Conservation (phyloP, 2,888 invertebrate species). For the Pilophorus perplexus region DNA sequence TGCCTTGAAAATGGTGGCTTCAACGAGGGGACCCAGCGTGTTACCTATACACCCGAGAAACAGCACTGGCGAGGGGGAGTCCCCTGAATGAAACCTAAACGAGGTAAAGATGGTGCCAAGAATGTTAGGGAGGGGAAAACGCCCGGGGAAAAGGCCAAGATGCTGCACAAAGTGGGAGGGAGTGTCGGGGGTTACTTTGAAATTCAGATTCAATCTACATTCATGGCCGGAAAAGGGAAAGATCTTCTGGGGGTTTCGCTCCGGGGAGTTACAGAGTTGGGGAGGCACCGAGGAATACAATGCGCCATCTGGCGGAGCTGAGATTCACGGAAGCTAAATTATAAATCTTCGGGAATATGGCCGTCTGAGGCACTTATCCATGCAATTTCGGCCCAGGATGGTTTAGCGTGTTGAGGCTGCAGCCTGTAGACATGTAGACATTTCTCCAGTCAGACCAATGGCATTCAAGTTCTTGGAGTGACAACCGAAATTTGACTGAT, state of each 20-base stretch:
- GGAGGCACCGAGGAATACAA: too few relatives aligned
- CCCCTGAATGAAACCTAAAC: not conserved
- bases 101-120: slow-evolving; percentile 17
- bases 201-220: slow-evolving; percentile 38
- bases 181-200: slow-evolving; percentile 14
- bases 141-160: not conserved
- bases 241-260: not conserved
- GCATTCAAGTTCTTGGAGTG: too few relatives aligned
- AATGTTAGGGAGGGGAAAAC: not conserved
- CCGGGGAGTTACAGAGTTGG: too few relatives aligned
- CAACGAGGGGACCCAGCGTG: not conserved
- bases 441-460: too few relatives aligned
- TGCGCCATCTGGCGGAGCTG: slow-evolving; percentile 22
- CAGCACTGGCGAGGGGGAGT: not conserved
- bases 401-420: too few relatives aligned
- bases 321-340: too few relatives aligned
- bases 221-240: slow-evolving; percentile 17
- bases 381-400: too few relatives aligned
- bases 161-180: not conserved
- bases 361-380: too few relatives aligned
- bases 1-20: not conserved
- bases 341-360: too few relatives aligned
- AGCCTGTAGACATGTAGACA: too few relatives aligned
- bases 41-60: not conserved
- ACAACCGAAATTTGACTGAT: too few relatives aligned